Conservation (phyloP, 1,140 invertebrate species). For the Xylocopa sonorina region DNA sequence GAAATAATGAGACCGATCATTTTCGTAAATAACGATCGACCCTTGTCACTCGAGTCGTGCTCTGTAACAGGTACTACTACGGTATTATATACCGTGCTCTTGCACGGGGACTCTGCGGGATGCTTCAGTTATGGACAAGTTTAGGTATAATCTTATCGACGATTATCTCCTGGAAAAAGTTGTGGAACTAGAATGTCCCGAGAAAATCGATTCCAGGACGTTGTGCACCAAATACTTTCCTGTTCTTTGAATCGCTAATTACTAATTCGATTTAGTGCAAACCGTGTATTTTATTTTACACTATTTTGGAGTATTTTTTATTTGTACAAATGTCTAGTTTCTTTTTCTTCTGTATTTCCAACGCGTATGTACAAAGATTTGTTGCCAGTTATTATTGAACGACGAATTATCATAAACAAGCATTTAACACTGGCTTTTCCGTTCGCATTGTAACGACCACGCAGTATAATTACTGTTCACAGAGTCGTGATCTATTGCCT, state of each 20-base stretch:
- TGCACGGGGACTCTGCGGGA: not conserved
- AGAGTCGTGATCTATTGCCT: not conserved
- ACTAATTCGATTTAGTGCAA: no score
- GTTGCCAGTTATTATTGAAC: conserved; percentile 3
- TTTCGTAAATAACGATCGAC: conserved; percentile 46
- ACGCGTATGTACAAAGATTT: no score
- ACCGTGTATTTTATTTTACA: no score
- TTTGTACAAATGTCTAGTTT: not conserved
- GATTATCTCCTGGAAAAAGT: not conserved
- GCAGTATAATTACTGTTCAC: conserved; percentile 35
- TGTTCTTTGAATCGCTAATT: no score
- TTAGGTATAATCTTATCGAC: not conserved
- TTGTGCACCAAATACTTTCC: no score
- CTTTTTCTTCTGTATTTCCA: no score
- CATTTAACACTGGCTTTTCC: conserved; percentile 1
- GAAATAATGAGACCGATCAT: conserved; percentile 47
- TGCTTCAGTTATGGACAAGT: not conserved
- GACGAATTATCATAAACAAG: conserved; percentile 8
- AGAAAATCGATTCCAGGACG: not conserved
- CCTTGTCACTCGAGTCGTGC: conserved; percentile 43
- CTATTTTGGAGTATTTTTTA: not conserved
- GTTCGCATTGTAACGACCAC: not conserved
- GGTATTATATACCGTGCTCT: conserved; percentile 21
- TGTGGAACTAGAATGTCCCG: not conserved
- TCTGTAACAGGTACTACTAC: not conserved